phyloP scores from a whole-genome alignment of 2,888 invertebrate species.

The Augiades crinisus region DNA sequence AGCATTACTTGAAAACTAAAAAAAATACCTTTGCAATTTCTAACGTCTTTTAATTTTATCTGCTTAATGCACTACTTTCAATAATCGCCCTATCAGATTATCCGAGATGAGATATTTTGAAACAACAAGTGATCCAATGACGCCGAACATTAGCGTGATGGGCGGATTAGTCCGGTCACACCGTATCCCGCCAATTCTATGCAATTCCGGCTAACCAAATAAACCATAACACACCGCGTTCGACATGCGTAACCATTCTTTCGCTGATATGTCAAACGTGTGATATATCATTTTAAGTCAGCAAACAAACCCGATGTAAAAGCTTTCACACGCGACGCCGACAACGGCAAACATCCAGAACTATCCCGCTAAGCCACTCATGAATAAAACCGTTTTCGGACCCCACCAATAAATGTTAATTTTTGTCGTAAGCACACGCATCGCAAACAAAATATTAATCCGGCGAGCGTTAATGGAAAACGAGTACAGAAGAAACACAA shows the following conservation, averaged over 20 bases:
- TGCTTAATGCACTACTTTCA: too few species aligned
- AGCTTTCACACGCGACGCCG: constrained; percentile 77
- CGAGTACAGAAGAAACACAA: constrained; percentile 71
- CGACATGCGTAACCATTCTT: constrained; percentile 62
- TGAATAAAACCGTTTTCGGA: constrained; percentile 74
- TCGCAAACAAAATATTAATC: constrained; percentile 80
- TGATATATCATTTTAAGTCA: constrained; percentile 79
- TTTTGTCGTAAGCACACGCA: constrained; percentile 75
- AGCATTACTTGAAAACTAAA: too few species aligned
- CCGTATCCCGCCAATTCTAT: constrained; percentile 36
- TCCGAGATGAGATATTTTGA: not conserved
- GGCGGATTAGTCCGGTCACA: constrained; percentile 35
- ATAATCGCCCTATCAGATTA: not conserved
- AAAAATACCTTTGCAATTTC: too few species aligned
- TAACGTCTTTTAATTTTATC: too few species aligned
- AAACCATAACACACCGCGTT: constrained; percentile 58
- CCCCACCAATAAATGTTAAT: constrained; percentile 80
- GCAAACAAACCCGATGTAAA: constrained; percentile 74
- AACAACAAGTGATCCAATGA: not conserved
- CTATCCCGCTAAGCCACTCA: constrained; percentile 77
- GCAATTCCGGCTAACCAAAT: constrained; percentile 50
- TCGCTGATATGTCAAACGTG: constrained; percentile 69
- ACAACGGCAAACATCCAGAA: constrained; percentile 74
- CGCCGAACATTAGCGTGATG: constrained; percentile 2
- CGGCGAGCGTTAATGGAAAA: constrained; percentile 76